Evolutionary conservation across 1,140 invertebrate genomes (phyloP).

Genomic region (Caenorhabditis brenneri): DNA sequence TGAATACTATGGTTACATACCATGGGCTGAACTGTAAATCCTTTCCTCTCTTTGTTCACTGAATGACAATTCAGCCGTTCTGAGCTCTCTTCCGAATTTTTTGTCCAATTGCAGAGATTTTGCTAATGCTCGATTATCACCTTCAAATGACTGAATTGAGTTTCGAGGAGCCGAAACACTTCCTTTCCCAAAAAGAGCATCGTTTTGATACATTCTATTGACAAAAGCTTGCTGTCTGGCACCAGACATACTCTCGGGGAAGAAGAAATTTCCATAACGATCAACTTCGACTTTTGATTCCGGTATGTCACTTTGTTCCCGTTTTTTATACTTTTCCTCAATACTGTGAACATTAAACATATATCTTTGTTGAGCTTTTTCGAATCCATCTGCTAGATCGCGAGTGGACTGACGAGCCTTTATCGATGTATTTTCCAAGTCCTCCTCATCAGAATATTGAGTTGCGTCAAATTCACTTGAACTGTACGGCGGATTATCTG

Average conservation of each 20-base stretch:
- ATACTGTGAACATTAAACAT: neutral
- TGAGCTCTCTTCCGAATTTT: neutral
- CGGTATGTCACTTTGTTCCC: neutral
- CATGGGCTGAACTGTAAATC: neutral
- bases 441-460: neutral
- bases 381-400: neutral
- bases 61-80: neutral
- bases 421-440: neutral
- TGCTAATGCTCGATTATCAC: neutral
- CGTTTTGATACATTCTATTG: conserved; percentile 8
- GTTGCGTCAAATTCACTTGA: neutral
- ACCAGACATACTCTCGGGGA: neutral
- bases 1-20: neutral
- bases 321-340: neutral
- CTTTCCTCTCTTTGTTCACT: neutral
- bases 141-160: neutral
- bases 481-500: neutral
- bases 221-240: neutral
- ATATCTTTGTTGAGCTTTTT: neutral
- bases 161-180: conserved; percentile 7
- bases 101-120: neutral
- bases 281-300: conserved; percentile 10
- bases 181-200: neutral
- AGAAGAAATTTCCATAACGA: neutral
- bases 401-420: neutral